A percentile compares a stretch with the other conserved stretches of the same genome.
These are phyloP conservation scores for Paramormyrops hopkinsi DNA, from an alignment of 2,797 vertebrate species.

Conservation along the genomic window DNA sequence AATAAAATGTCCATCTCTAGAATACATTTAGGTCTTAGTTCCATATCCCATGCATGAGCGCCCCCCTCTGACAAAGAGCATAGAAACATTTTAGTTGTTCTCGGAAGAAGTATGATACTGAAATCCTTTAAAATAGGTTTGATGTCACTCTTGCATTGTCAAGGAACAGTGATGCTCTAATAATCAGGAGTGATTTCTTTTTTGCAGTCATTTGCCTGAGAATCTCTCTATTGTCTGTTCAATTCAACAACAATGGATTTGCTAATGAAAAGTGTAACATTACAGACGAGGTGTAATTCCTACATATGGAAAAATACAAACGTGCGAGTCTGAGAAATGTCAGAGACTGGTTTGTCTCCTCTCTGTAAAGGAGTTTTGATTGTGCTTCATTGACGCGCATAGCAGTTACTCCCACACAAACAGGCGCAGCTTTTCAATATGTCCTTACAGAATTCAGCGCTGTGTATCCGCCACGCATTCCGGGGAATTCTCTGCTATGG, in stretches of 20 bases:
- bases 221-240: not conserved
- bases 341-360: not conserved
- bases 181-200: not conserved
- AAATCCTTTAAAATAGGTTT: not conserved
- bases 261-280: not conserved
- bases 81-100: not conserved
- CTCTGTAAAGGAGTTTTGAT: not conserved
- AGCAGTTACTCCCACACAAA: not conserved
- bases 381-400: not conserved
- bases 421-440: not conserved
- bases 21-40: not conserved
- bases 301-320: not conserved
- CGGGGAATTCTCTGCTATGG: not conserved
- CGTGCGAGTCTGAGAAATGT: not conserved
- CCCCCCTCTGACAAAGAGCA: slow-evolving; percentile 19
- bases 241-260: not conserved
- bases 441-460: not conserved
- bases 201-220: not conserved
- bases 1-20: not conserved
- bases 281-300: not conserved
- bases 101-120: not conserved
- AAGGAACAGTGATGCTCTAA: not conserved
- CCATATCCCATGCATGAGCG: slow-evolving; percentile 13
- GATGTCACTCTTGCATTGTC: not conserved
- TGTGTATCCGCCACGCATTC: not conserved